phyloP scores from a whole-genome alignment of 2,888 invertebrate species.

The Hedychridium roseum region DNA sequence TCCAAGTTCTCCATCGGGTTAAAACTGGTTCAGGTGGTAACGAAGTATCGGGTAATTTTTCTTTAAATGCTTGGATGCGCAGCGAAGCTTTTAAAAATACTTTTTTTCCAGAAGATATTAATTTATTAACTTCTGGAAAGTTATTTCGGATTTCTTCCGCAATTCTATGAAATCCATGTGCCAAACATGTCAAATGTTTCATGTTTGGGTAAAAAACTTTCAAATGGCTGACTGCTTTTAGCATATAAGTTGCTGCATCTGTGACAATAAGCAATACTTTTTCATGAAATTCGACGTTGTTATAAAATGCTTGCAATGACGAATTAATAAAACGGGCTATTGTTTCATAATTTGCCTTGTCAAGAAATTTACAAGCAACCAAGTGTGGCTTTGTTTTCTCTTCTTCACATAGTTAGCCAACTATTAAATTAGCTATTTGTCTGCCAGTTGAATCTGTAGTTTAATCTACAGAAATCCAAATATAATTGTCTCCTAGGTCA shows the following conservation, averaged over 20 bases:
- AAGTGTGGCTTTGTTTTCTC: no score
- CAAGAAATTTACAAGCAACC: no score
- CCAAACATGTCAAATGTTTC: no score
- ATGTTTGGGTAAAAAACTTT: slow-evolving; percentile 38
- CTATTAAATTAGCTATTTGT: no score
- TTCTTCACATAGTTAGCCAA: no score
- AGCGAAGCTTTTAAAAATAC: slow-evolving; percentile 42
- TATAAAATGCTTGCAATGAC: neutral
- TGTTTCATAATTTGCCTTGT: slow-evolving; percentile 1
- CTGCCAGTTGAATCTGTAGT: no score
- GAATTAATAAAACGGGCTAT: no score
- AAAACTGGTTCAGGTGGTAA: slow-evolving; percentile 38
- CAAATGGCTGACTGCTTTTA: slow-evolving; percentile 31
- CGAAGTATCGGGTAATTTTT: slow-evolving; percentile 24
- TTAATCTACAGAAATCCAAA: no score
- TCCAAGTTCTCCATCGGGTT: slow-evolving; percentile 40
- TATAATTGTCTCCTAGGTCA: neutral
- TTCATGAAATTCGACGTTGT: neutral
- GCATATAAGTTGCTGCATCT: slow-evolving; percentile 36
- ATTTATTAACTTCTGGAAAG: slow-evolving; percentile 27
- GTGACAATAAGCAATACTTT: slow-evolving; percentile 18
- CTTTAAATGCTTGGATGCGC: slow-evolving; percentile 27
- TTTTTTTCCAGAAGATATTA: slow-evolving; percentile 40
- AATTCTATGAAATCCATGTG: slow-evolving; percentile 38
- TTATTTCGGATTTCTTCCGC: slow-evolving; percentile 33